Evolutionary conservation across 2,888 invertebrate genomes (phyloP).

Genomic region (Athalia circularis): DNA sequence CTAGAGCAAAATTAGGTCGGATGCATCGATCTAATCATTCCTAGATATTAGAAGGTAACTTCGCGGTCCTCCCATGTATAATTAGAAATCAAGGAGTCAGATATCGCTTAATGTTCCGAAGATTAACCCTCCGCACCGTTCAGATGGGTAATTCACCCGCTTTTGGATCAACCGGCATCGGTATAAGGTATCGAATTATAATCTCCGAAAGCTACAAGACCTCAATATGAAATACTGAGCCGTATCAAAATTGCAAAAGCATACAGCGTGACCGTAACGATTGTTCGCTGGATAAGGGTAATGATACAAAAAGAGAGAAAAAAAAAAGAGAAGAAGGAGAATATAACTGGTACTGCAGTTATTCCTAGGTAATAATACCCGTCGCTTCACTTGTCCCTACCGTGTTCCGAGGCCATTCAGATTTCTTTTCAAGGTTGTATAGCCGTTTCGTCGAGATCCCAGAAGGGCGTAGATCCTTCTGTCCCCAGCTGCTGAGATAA

Average conservation of each 20-base stretch:
- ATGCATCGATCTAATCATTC: constrained; percentile 10
- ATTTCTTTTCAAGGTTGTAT: background rate
- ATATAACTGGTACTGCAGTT: background rate
- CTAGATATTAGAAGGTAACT: constrained; percentile 19
- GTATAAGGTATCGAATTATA: constrained; percentile 24
- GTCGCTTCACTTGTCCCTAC: background rate
- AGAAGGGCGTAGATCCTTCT: constrained; percentile 45
- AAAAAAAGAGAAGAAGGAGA: background rate
- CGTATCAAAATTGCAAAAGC: too few relatives aligned
- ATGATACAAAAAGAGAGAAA: too few relatives aligned
- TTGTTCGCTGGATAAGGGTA: too few relatives aligned
- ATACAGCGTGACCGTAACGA: background rate
- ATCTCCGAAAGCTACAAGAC: constrained; percentile 6
- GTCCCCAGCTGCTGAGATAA: constrained; percentile 70
- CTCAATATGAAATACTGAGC: background rate
- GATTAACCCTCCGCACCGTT: constrained; percentile 31
- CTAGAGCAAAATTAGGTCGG: too few relatives aligned
- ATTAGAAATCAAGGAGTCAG: constrained; percentile 27
- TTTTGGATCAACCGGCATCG: constrained; percentile 19
- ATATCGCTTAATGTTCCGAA: constrained; percentile 31
- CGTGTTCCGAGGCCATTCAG: constrained; percentile 6
- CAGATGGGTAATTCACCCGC: constrained; percentile 28
- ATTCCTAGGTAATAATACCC: background rate
- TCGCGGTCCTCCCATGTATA: constrained; percentile 9
- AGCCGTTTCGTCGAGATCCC: constrained; percentile 28